Conservation (phyloP, 2,888 invertebrate species). For the Pyrrhia umbra region DNA sequence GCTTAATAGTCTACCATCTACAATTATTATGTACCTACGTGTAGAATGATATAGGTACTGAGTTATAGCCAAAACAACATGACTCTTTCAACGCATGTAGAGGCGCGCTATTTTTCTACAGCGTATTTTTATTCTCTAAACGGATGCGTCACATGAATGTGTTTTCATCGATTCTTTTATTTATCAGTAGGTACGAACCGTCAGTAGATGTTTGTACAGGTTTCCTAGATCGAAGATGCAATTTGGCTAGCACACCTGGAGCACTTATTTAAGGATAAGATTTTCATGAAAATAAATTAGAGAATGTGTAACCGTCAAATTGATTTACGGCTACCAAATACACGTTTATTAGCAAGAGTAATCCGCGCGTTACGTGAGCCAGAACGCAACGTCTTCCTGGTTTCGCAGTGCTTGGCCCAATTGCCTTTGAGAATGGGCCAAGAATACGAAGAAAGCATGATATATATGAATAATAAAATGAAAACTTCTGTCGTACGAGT, state of each 20-base stretch:
- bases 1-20: constrained; percentile 38
- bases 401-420: constrained; percentile 77
- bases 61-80: constrained; percentile 37
- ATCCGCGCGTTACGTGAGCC: constrained; percentile 66
- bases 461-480: constrained; percentile 76
- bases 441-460: constrained; percentile 84
- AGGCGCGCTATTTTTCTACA: constrained; percentile 47
- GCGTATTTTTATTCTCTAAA: constrained; percentile 55
- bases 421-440: constrained; percentile 85
- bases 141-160: constrained; percentile 47
- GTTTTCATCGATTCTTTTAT: constrained; percentile 42
- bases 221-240: neutral
- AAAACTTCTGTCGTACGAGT: constrained; percentile 70
- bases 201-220: neutral
- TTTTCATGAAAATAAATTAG: constrained; percentile 39
- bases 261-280: constrained; percentile 16
- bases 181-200: neutral
- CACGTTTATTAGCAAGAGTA: constrained; percentile 66
- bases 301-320: constrained; percentile 39
- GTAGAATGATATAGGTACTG: constrained; percentile 22
- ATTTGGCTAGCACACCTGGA: constrained; percentile 13
- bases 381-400: constrained; percentile 76
- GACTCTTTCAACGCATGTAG: constrained; percentile 40
- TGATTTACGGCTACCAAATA: constrained; percentile 64
- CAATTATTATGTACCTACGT: constrained; percentile 31